Base-by-base conservation (phyloP, 2,113 vertebrate species). In the Scatophagus argus region DNA sequence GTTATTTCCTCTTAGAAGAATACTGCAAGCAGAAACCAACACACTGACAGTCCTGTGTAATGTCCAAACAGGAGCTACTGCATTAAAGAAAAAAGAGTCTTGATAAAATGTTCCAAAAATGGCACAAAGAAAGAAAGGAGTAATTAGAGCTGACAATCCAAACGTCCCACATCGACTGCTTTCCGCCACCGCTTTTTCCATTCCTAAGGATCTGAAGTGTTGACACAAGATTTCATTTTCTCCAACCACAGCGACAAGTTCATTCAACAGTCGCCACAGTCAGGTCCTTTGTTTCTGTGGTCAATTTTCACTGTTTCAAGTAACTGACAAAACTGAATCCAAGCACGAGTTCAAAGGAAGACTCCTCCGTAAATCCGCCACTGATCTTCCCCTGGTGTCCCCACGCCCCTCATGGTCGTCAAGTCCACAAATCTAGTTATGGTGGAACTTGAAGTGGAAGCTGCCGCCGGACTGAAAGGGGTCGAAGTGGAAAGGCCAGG, bases 391-490 rank as follows among this genome's bases (percentile, higher is more conserved):
- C 16, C 34, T 41, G 61, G 17, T 23, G 55, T 59, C 46, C 23
- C 47, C 51, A 55, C 23, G 23, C n/a, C 36, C 72, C 32, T 2
- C 31, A 14, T 61, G 65, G 68, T 56, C 13, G 6, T 63, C 2
- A 2, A 34, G 65, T 82, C 77, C 65, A 43, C 41, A 54, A 23
- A 59, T 72, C 90, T 94, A 96, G 87, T 96, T 96, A 79, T 94
- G 94, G 36, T 96, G 93, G 79, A 96, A 96, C 83, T 96, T 96
- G 79, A 96, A 96, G 82, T 96, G 95, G 79, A 93, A 96, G 84
- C 93, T 96, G 70, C 95, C 93, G 0, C 95, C 95, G 0, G 95
- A 95, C 54, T 96, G 93, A 17, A 96, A 96, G 3, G 96, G 95
- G 90, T 96, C 96, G 80, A 96, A 96, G 71, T 94, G 93, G 19